phyloP scores from a whole-genome alignment of 1,140 invertebrate species.

The Hycleus phaleratus region DNA sequence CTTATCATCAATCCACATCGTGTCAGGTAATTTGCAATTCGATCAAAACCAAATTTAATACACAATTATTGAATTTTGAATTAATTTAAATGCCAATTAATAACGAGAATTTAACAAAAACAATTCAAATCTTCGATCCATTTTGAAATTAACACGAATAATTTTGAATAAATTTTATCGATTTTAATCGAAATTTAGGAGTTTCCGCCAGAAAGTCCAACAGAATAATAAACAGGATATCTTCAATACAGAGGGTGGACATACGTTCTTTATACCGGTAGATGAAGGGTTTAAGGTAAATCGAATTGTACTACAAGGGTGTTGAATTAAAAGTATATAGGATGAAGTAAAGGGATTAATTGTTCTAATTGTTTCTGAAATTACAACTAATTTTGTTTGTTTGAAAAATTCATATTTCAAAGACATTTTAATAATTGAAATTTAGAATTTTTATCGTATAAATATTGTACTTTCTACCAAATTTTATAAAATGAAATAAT shows the following conservation, averaged over 20 bases:
- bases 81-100: background rate
- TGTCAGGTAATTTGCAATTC: slow-evolving; percentile 46
- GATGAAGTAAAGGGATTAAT: too few species aligned
- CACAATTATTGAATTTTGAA: background rate
- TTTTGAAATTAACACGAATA: too few species aligned
- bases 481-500: too few species aligned
- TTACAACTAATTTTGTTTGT: too few species aligned
- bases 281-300: slow-evolving; percentile 79
- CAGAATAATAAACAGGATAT: slow-evolving; percentile 62
- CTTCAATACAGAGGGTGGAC: slow-evolving; percentile 65
- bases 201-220: slow-evolving; percentile 56
- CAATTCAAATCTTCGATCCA: too few species aligned
- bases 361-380: too few species aligned
- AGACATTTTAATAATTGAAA: too few species aligned
- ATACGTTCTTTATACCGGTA: slow-evolving; percentile 86
- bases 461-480: too few species aligned
- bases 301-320: background rate
- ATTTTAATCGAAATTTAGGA: slow-evolving; percentile 9
- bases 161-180: too few species aligned
- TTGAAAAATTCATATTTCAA: background rate
- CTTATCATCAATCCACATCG: slow-evolving; percentile 58
- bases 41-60: too few species aligned
- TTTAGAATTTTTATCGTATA: too few species aligned
- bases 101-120: too few species aligned
- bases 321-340: background rate